Evolutionary conservation across 2,113 vertebrate species (phyloP).

Genomic region (Cacatua alba): DNA sequence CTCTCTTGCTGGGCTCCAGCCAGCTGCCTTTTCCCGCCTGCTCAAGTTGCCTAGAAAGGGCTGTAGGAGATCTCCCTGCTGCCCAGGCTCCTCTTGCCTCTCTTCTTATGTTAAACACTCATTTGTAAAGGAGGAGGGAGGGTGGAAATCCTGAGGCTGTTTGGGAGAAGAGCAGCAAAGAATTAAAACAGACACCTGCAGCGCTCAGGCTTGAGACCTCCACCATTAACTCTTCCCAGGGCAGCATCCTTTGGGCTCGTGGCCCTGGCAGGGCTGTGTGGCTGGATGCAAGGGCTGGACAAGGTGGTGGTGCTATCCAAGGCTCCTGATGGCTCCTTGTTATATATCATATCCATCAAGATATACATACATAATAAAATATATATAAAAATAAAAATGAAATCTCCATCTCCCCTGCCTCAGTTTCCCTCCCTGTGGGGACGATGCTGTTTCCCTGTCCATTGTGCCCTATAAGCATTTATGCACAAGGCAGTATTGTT

Average conservation of each 20-base stretch:
- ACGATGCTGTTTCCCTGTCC: background rate
- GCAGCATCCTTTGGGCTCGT: background rate
- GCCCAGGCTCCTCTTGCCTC: conserved; percentile 27
- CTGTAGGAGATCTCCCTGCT: conserved; percentile 46
- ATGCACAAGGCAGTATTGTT: background rate
- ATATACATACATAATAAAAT: background rate
- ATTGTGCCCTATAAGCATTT: background rate
- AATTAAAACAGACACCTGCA: conserved; percentile 51
- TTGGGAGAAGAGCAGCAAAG: conserved; percentile 22
- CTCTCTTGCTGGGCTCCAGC: conserved; percentile 66
- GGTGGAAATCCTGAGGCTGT: conserved; percentile 34
- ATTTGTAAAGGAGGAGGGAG: conserved; percentile 64
- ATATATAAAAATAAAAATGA: background rate
- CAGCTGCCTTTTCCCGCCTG: conserved; percentile 71
- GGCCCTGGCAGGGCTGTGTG: background rate
- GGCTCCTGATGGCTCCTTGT: background rate
- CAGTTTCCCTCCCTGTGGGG: background rate
- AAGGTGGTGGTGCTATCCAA: background rate
- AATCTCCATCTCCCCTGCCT: background rate
- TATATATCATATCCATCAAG: background rate
- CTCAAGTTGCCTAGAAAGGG: conserved; percentile 56
- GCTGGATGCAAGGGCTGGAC: background rate
- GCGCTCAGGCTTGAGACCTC: background rate
- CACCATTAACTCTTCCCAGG: conserved; percentile 45
- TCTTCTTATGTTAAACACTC: conserved; percentile 73